A percentile compares a stretch with the other conserved stretches of the same genome.
phyloP scores from a whole-genome alignment of 2,888 invertebrate species.

The Chrysotoxum bicinctum region DNA sequence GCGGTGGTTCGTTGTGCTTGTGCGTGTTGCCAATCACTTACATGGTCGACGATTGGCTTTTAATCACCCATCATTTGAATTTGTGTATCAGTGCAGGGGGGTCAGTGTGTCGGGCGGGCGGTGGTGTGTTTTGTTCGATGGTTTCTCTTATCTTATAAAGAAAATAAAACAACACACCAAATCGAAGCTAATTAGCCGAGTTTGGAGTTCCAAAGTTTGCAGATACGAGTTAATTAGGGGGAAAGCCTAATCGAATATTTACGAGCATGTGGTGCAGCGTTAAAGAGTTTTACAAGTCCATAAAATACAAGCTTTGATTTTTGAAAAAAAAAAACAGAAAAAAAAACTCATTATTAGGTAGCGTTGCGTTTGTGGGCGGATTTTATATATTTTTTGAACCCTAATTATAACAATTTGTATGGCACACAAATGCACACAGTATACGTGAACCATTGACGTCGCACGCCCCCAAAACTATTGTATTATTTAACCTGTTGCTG shows the following conservation, averaged over 20 bases:
- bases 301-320: conserved; percentile 4
- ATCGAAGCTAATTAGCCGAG: conserved; percentile 41
- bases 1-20: background rate
- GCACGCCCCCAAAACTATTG: conserved; percentile 25
- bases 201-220: conserved; percentile 33
- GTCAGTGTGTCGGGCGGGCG: background rate
- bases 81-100: conserved; percentile 5
- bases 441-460: conserved; percentile 21
- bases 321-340: too few species aligned
- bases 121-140: background rate
- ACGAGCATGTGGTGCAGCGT: background rate
- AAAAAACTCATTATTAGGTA: conserved; percentile 2
- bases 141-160: conserved; percentile 26
- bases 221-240: conserved; percentile 12
- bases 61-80: conserved; percentile 41
- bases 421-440: background rate
- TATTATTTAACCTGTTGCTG: conserved; percentile 21
- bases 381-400: conserved; percentile 10
- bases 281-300: background rate
- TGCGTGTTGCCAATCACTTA: conserved; percentile 34
- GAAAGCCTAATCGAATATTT: conserved; percentile 17
- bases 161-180: background rate
- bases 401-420: conserved; percentile 14
- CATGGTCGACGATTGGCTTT: conserved; percentile 41
- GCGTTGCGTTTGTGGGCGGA: background rate